These are phyloP conservation scores for Aradus depressus DNA, from an alignment of 2,888 invertebrate genomes.

Conservation along the genomic window DNA sequence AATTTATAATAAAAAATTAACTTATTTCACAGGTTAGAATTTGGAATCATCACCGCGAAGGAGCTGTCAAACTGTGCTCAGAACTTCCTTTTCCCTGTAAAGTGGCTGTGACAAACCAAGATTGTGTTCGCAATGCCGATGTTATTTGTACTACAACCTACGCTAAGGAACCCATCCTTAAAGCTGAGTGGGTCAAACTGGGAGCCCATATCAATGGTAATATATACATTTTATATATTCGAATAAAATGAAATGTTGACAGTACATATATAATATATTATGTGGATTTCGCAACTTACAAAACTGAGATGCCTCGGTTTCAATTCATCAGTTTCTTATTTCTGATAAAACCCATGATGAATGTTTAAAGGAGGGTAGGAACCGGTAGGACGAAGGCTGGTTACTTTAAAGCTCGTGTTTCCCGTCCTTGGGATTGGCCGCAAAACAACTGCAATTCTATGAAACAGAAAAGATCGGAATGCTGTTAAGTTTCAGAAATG, in stretches of 20 bases:
- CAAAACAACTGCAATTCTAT: too few relatives aligned
- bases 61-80: constrained; percentile 35
- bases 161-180: constrained; percentile 41
- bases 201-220: constrained; percentile 52
- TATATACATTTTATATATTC: constrained; percentile 11
- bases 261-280: constrained; percentile 5
- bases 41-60: constrained; percentile 43
- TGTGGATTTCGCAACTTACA: not conserved
- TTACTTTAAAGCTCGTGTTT: too few relatives aligned
- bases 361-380: too few relatives aligned
- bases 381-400: too few relatives aligned
- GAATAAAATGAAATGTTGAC: not conserved
- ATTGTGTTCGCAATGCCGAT: constrained; percentile 47
- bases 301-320: not conserved
- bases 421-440: too few relatives aligned
- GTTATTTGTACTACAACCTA: constrained; percentile 51
- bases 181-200: constrained; percentile 41
- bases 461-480: too few relatives aligned
- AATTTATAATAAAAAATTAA: not conserved
- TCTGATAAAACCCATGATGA: not conserved
- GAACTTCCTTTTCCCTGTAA: constrained; percentile 30
- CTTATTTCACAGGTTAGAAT: constrained; percentile 38
- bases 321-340: not conserved
- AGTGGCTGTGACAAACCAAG: constrained; percentile 35
- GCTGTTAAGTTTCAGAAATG: too few relatives aligned